These are phyloP conservation scores for Hypercompe scribonia DNA, from an alignment of 2,888 invertebrate genomes.

Conservation along the genomic window DNA sequence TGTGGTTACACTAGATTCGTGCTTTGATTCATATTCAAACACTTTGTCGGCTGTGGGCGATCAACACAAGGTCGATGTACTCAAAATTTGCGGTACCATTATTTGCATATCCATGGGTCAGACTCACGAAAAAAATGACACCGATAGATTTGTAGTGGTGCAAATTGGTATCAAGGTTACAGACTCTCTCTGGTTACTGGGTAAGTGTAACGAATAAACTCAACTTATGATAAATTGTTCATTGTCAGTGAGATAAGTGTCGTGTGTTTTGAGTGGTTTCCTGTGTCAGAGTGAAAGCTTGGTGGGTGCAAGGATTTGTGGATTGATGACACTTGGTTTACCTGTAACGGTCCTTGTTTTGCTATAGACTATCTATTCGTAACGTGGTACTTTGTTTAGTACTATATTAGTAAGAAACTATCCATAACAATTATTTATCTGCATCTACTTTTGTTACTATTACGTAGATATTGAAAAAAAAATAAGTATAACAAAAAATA, in stretches of 20 bases:
- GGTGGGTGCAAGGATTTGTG: slow-evolving; percentile 70
- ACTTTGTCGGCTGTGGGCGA: slow-evolving; percentile 68
- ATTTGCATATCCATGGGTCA: slow-evolving; percentile 81
- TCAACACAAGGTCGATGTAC: slow-evolving; percentile 81
- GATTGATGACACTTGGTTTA: slow-evolving; percentile 59
- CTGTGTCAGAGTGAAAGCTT: slow-evolving; percentile 82
- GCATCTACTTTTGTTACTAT: not conserved
- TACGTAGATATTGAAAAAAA: no score
- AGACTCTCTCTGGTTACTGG: slow-evolving; percentile 82
- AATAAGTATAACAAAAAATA: no score
- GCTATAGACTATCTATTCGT: slow-evolving; percentile 32
- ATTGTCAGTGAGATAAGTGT: slow-evolving; percentile 84
- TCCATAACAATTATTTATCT: not conserved
- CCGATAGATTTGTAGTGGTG: slow-evolving; percentile 74
- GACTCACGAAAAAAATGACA: slow-evolving; percentile 81
- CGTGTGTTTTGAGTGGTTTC: slow-evolving; percentile 79
- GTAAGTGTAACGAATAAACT: slow-evolving; percentile 85
- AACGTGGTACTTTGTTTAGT: not conserved
- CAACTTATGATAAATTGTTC: slow-evolving; percentile 83
- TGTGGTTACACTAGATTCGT: slow-evolving; percentile 68
- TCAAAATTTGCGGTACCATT: slow-evolving; percentile 82
- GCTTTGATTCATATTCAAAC: slow-evolving; percentile 72
- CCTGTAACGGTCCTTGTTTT: slow-evolving; percentile 43
- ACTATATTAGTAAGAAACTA: slow-evolving; percentile 1
- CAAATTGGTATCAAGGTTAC: slow-evolving; percentile 84